Percentiles rank a stretch among this genome's conserved stretches.
phyloP scores from a whole-genome alignment of 2,888 invertebrate species.

The Orthosia incerta region DNA sequence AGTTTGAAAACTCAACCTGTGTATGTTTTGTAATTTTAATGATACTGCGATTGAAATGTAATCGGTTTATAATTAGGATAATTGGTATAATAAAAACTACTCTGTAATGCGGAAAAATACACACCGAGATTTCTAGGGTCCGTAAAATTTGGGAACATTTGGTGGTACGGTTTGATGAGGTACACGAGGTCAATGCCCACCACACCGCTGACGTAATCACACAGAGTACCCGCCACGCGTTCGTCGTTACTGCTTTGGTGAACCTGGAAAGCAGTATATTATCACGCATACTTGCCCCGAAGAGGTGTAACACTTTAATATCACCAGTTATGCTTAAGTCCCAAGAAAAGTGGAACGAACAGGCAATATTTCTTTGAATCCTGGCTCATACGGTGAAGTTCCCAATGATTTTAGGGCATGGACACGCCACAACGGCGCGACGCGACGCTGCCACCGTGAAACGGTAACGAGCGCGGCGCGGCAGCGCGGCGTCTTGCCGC shows the following conservation, averaged over 20 bases:
- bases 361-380: no score
- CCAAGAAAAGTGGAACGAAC: not conserved
- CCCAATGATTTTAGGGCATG: no score
- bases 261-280: slow-evolving; percentile 72
- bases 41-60: no score
- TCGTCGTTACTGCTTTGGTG: slow-evolving; percentile 85
- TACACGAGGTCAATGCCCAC: slow-evolving; percentile 86
- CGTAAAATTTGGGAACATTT: slow-evolving; percentile 78
- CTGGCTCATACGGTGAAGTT: no score
- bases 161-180: slow-evolving; percentile 84
- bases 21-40: no score
- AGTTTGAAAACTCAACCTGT: no score
- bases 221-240: slow-evolving; percentile 83
- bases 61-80: no score
- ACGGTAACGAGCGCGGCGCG: no score
- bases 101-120: slow-evolving; percentile 3
- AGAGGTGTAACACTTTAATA: not conserved
- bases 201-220: slow-evolving; percentile 85
- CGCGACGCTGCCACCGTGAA: no score
- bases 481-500: no score
- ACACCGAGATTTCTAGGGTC: slow-evolving; percentile 74
- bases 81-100: no score
- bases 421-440: no score
- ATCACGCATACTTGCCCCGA: not conserved
- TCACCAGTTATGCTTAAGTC: not conserved